A percentile compares a stretch with the other conserved stretches of the same genome.
Conservation (phyloP, 2,888 invertebrate species). For the Tanypteryx hageni region DNA sequence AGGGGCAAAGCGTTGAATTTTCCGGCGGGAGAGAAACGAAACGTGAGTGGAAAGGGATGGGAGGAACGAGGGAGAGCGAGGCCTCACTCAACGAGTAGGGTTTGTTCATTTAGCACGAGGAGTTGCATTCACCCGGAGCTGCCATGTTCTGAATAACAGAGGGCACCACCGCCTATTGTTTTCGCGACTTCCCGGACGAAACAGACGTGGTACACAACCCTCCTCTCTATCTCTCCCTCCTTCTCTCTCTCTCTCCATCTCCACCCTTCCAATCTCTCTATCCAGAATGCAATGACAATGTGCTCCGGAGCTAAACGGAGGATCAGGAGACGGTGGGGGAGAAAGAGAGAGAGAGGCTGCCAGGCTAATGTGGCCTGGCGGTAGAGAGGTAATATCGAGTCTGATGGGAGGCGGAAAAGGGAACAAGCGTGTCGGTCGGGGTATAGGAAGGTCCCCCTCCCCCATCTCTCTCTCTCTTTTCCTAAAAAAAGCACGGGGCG, state of each 20-base stretch:
- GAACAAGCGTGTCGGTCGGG: neutral
- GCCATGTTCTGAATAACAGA: slow-evolving; percentile 16
- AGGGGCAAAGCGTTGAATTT: neutral
- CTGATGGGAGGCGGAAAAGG: slow-evolving; percentile 17
- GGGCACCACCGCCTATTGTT: slow-evolving; percentile 19
- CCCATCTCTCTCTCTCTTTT: neutral
- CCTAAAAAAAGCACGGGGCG: neutral
- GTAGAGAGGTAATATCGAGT: slow-evolving; percentile 16
- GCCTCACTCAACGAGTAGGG: neutral
- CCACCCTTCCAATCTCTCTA: neutral
- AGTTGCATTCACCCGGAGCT: slow-evolving; percentile 5
- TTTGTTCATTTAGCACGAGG: slow-evolving; percentile 23
- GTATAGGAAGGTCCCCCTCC: neutral
- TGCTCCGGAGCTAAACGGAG: slow-evolving; percentile 7
- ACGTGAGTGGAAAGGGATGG: neutral
- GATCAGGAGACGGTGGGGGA: neutral
- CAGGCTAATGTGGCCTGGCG: neutral
- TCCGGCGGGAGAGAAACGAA: neutral
- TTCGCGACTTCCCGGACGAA: slow-evolving; percentile 4
- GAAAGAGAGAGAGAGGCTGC: neutral
- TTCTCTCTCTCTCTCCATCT: neutral
- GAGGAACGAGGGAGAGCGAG: neutral
- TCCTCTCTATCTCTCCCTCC: neutral
- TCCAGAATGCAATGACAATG: slow-evolving; percentile 32
- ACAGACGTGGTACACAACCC: neutral